Conservation (phyloP, 2,888 invertebrate genomes). For the Ditula angustiorana region DNA sequence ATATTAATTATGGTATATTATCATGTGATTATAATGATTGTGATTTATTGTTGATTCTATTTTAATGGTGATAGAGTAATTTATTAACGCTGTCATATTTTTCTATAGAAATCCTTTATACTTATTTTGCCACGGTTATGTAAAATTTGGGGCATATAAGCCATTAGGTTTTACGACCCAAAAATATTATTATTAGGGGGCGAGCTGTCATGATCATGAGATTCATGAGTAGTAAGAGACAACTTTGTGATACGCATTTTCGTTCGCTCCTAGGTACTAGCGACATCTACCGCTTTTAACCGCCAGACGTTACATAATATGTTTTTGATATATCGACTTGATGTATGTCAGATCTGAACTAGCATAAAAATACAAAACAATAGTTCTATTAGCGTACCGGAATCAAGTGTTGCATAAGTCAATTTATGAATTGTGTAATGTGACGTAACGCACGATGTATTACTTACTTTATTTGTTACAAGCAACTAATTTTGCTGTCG, state of each 20-base stretch:
- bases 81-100: too few species aligned
- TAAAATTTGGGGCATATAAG: too few species aligned
- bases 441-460: background rate
- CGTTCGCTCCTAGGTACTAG: background rate
- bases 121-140: too few species aligned
- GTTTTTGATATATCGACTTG: slow-evolving; percentile 8
- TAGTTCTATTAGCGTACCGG: background rate
- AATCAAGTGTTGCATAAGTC: slow-evolving; percentile 2
- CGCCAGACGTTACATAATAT: background rate
- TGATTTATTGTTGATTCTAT: too few species aligned
- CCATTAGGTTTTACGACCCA: too few species aligned
- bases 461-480: background rate
- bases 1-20: too few species aligned
- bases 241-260: background rate
- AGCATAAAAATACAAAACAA: background rate
- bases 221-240: background rate
- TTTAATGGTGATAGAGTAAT: too few species aligned
- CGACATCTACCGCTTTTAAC: background rate
- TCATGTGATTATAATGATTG: too few species aligned
- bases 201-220: too few species aligned
- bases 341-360: background rate
- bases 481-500: background rate
- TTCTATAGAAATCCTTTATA: too few species aligned
- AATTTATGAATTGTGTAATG: background rate
- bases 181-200: too few species aligned